Conservation (phyloP, 2,113 vertebrate species). For the Desmodus rotundus region DNA sequence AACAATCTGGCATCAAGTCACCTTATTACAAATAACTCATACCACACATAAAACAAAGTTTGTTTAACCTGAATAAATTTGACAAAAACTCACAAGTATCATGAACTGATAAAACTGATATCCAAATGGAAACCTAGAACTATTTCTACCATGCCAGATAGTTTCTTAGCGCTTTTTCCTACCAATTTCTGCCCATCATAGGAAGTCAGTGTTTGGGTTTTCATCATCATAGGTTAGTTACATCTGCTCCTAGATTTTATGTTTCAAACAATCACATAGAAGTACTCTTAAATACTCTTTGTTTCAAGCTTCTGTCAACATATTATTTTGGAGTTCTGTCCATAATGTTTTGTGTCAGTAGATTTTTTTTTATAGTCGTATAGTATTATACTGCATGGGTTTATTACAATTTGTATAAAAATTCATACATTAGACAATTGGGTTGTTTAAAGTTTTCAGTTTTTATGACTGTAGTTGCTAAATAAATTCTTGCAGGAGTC, state of each 20-base stretch:
- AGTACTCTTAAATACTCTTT: neutral
- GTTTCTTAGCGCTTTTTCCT: neutral
- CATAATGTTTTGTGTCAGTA: neutral
- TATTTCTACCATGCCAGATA: neutral
- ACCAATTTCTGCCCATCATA: neutral
- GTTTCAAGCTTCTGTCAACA: neutral
- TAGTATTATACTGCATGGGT: neutral
- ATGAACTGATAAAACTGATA: neutral
- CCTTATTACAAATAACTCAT: neutral
- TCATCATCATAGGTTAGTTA: too few species aligned
- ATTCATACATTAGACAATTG: neutral
- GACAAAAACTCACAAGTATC: neutral
- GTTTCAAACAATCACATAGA: neutral
- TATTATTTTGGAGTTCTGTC: neutral
- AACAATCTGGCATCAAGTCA: neutral
- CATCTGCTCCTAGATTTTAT: neutral
- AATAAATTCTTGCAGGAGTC: neutral
- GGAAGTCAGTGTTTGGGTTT: neutral
- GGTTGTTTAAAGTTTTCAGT: neutral
- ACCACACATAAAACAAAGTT: neutral
- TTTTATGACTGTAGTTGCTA: neutral
- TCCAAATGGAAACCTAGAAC: neutral
- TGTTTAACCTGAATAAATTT: neutral
- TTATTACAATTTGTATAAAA: neutral
- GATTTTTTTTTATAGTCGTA: neutral